Conservation (phyloP, 2,888 invertebrate genomes). For the Cotesia congregata region DNA sequence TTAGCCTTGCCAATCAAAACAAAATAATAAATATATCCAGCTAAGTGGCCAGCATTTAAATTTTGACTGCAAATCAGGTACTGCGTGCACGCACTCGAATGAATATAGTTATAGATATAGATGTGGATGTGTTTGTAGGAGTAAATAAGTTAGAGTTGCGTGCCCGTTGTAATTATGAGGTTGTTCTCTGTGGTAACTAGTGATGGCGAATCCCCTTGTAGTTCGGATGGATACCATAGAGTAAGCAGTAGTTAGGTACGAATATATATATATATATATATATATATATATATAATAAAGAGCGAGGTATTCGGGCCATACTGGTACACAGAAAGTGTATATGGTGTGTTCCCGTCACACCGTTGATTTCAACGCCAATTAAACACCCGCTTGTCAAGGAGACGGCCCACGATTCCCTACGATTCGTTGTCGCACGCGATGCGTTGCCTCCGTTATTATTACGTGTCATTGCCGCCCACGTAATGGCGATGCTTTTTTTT, state of each 20-base stretch:
- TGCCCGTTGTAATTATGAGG: constrained; percentile 67
- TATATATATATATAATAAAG: constrained; percentile 31
- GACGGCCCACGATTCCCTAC: constrained; percentile 62
- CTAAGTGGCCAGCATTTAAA: constrained; percentile 13
- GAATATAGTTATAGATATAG: constrained; percentile 7
- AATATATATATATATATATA: constrained; percentile 28
- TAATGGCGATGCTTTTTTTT: constrained; percentile 45
- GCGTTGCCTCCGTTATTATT: constrained; percentile 61
- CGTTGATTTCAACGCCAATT: constrained; percentile 71
- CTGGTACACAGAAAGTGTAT: constrained; percentile 57
- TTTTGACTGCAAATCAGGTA: constrained; percentile 14
- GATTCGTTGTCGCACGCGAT: constrained; percentile 69
- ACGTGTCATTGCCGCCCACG: constrained; percentile 63
- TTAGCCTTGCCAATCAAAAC: constrained; percentile 2
- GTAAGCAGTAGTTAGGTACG: not conserved
- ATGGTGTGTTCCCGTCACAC: constrained; percentile 68
- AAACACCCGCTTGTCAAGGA: constrained; percentile 71
- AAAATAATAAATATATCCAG: constrained; percentile 8
- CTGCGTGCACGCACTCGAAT: constrained; percentile 24
- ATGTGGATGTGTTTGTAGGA: constrained; percentile 23
- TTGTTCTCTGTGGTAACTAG: constrained; percentile 60
- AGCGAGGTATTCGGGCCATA: constrained; percentile 62
- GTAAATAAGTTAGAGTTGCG: constrained; percentile 58
- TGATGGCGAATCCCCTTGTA: constrained; percentile 62
- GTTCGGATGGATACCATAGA: constrained; percentile 35